Evolutionary conservation across 1,140 invertebrate genomes (phyloP).

Genomic region (Drosophila bocqueti): DNA sequence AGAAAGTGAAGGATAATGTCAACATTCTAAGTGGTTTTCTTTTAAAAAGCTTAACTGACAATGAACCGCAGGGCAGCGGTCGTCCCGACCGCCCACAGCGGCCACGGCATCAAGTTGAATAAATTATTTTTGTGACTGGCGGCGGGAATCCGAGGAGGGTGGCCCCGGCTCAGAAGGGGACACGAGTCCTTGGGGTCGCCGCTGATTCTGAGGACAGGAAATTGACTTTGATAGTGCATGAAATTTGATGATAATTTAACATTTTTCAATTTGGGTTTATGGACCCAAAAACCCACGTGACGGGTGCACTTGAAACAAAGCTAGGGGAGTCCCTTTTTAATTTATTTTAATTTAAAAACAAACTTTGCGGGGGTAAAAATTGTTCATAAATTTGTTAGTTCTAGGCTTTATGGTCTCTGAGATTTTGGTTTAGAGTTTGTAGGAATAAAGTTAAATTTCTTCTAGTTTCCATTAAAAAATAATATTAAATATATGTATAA

Average conservation of each 20-base stretch:
- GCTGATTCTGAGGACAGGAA: constrained; percentile 51
- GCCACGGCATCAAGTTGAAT: constrained; percentile 74
- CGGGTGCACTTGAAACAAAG: constrained; percentile 10
- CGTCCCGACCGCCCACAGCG: constrained; percentile 41
- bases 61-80: constrained; percentile 80
- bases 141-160: constrained; percentile 11
- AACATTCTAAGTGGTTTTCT: constrained; percentile 84
- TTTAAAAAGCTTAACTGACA: constrained; percentile 84
- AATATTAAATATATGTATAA: too few relatives aligned
- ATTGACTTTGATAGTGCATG: constrained; percentile 83
- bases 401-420: too few relatives aligned
- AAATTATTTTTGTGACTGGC: constrained; percentile 76
- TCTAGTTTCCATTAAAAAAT: too few relatives aligned
- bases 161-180: constrained; percentile 14
- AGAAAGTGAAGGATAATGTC: constrained; percentile 84
- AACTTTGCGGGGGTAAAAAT: not conserved
- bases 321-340: not conserved
- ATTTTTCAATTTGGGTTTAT: constrained; percentile 63
- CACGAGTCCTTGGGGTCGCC: constrained; percentile 22
- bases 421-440: too few relatives aligned
- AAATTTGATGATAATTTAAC: constrained; percentile 81
- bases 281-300: constrained; percentile 27
- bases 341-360: not conserved
- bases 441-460: too few relatives aligned
- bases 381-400: too few relatives aligned